phyloP scores from a whole-genome alignment of 2,113 vertebrate species.

The Probosciger aterrimus region DNA sequence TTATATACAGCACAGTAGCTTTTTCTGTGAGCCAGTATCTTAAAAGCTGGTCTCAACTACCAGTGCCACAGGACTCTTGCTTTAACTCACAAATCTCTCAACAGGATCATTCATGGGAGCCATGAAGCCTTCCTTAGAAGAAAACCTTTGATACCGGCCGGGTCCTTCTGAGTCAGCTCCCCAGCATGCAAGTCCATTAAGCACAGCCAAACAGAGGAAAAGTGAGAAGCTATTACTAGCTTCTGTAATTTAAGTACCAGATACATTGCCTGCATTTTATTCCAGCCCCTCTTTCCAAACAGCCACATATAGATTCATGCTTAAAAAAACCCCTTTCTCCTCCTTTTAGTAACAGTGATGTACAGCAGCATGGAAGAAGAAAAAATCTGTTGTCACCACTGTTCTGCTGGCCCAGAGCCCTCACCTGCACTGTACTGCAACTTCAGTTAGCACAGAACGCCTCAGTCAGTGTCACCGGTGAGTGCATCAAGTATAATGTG shows the following conservation, averaged over 20 bases:
- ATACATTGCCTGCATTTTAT: not conserved
- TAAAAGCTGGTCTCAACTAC: not conserved
- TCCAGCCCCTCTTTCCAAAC: not conserved
- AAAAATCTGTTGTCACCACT: not conserved
- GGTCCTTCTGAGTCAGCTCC: not conserved
- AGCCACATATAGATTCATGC: not conserved
- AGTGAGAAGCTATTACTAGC: not conserved
- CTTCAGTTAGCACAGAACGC: not conserved
- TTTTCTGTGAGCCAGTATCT: not conserved
- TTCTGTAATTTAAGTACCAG: not conserved
- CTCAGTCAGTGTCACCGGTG: not conserved
- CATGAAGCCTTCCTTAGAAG: not conserved
- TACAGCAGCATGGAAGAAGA: not conserved
- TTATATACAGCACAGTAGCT: not conserved
- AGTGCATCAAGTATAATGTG: not conserved
- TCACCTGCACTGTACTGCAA: accelerated
- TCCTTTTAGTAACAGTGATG: not conserved
- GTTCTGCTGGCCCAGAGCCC: not conserved
- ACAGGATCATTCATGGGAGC: not conserved
- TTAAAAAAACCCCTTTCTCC: not conserved
- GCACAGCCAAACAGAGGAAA: not conserved
- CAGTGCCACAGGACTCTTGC: not conserved
- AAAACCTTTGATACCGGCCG: not conserved
- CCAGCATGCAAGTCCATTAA: accelerated
- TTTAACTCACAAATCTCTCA: not conserved